Evolutionary conservation across 2,113 vertebrate species (phyloP).

Genomic region (Hystrix brachyura): DNA sequence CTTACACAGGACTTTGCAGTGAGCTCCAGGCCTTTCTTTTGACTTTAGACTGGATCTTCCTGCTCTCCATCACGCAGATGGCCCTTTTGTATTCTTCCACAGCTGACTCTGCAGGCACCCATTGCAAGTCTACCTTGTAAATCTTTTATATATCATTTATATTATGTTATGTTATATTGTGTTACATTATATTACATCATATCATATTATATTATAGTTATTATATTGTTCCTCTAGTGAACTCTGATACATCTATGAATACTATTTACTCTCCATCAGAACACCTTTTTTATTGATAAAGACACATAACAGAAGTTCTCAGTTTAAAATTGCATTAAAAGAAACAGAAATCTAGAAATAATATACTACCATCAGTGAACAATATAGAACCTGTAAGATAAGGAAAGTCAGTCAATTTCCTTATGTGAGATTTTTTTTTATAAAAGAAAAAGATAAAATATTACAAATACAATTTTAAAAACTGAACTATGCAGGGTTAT

Average conservation of each 20-base stretch:
- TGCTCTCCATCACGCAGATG: not conserved
- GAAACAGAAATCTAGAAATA: not conserved
- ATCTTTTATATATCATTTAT: not conserved
- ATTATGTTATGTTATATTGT: not conserved
- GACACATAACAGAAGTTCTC: not conserved
- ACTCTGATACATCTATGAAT: not conserved
- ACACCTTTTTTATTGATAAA: not conserved
- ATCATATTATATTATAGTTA: not conserved
- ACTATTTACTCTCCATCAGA: not conserved
- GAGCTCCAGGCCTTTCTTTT: not conserved
- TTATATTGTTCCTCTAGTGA: not conserved
- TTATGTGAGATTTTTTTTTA: not conserved
- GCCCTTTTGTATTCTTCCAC: not conserved
- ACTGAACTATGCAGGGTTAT: not conserved
- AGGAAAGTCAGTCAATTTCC: not conserved
- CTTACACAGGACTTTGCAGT: not conserved
- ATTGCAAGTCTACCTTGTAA: not conserved
- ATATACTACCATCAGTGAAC: not conserved
- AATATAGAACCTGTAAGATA: not conserved
- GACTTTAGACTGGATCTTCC: not conserved
- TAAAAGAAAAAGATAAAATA: not conserved
- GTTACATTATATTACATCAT: not conserved
- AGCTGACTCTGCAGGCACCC: not conserved
- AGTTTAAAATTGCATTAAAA: constrained; percentile 44
- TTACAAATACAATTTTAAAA: constrained; percentile 29